Evolutionary conservation across 2,888 invertebrate genomes (phyloP).

Genomic region (Callyntrura guangdongensis): DNA sequence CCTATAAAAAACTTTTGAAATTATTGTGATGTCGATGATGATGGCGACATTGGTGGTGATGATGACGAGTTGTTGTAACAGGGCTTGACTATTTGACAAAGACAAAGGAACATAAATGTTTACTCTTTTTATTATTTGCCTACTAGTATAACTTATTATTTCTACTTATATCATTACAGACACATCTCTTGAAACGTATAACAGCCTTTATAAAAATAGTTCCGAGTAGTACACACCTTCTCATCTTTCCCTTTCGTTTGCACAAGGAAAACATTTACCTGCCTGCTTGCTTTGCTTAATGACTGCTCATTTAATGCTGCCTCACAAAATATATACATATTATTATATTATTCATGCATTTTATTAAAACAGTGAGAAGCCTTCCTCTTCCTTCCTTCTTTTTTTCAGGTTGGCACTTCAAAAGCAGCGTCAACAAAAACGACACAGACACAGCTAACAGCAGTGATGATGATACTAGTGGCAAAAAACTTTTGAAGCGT

Average conservation of each 20-base stretch:
- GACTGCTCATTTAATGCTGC: slow-evolving; percentile 37
- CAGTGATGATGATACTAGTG: neutral
- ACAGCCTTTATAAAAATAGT: slow-evolving; percentile 4
- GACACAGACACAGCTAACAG: neutral
- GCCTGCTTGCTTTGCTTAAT: neutral
- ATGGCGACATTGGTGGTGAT: slow-evolving; percentile 9
- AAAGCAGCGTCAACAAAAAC: neutral
- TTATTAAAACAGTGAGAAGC: neutral
- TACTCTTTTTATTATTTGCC: slow-evolving; percentile 25
- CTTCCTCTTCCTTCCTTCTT: neutral
- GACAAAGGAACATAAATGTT: slow-evolving; percentile 55
- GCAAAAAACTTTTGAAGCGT: slow-evolving; percentile 22
- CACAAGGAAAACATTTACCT: neutral
- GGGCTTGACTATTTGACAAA: slow-evolving; percentile 54
- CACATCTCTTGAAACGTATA: neutral
- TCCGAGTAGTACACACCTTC: slow-evolving; percentile 21
- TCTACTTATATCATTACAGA: neutral
- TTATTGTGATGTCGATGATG: slow-evolving; percentile 17
- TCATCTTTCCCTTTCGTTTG: slow-evolving; percentile 22
- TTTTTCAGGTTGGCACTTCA: slow-evolving; percentile 15
- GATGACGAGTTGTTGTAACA: slow-evolving; percentile 23
- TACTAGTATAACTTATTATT: neutral
- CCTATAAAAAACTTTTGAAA: slow-evolving; percentile 38
- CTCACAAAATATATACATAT: slow-evolving; percentile 13
- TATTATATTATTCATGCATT: neutral